These are phyloP conservation scores for Pandemis corylana DNA, from an alignment of 2,888 invertebrate genomes.

Conservation along the genomic window DNA sequence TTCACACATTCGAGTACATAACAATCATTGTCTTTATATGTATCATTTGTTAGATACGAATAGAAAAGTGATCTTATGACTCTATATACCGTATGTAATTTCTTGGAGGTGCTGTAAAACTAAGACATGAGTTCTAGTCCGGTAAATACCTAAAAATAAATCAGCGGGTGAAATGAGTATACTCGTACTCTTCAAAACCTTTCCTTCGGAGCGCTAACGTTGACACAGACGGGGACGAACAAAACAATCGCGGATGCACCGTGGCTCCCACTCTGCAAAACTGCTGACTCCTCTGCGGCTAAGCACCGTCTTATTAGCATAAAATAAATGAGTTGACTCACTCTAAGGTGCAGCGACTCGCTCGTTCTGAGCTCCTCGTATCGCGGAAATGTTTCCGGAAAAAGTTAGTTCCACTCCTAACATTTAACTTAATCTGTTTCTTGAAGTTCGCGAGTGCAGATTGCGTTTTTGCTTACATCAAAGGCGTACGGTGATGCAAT, in stretches of 20 bases:
- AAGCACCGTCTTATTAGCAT: slow-evolving; percentile 76
- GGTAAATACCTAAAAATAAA: neutral
- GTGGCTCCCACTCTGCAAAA: slow-evolving; percentile 61
- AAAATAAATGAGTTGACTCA: slow-evolving; percentile 66
- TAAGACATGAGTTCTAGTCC: too few relatives aligned
- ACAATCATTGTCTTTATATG: too few relatives aligned
- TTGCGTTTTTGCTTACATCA: slow-evolving; percentile 37
- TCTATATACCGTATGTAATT: too few relatives aligned
- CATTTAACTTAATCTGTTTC: slow-evolving; percentile 49
- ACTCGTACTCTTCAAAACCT: neutral
- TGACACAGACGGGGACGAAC: slow-evolving; percentile 44
- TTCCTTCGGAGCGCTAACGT: neutral
- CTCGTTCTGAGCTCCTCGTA: slow-evolving; percentile 50
- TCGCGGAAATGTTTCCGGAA: slow-evolving; percentile 48
- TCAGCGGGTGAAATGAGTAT: neutral
- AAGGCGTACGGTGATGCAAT: slow-evolving; percentile 18
- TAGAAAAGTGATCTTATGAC: too few relatives aligned
- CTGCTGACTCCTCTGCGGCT: slow-evolving; percentile 70
- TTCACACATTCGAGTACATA: neutral
- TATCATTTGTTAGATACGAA: too few relatives aligned
- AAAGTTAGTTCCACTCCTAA: slow-evolving; percentile 45
- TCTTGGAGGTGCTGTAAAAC: too few relatives aligned
- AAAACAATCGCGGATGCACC: slow-evolving; percentile 70
- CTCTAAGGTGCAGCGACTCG: slow-evolving; percentile 63
- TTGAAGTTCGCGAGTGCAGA: slow-evolving; percentile 37